Evolutionary conservation across 92 coral and sea anemone species (phyloP).

Genomic region (Muricea muricata): DNA sequence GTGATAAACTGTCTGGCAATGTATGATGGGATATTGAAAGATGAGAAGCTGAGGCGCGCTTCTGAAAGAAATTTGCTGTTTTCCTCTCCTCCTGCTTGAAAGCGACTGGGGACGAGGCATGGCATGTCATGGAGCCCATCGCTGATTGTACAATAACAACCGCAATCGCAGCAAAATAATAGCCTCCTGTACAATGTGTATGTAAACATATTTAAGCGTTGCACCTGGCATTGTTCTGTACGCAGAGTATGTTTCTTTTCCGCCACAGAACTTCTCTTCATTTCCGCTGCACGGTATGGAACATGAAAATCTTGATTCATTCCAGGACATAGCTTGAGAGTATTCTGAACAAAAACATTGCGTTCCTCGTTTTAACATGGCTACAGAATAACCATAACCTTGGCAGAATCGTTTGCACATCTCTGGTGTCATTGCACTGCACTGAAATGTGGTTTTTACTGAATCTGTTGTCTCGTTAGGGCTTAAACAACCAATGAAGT

Average conservation of each 20-base stretch:
- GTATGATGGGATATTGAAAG: no score
- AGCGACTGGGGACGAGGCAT: no score
- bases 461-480: neutral
- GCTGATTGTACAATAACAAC: no score
- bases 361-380: neutral
- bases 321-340: neutral
- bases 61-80: no score
- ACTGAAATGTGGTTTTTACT: neutral
- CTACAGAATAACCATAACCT: constrained; percentile 6
- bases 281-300: constrained; percentile 6
- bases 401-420: constrained; percentile 7
- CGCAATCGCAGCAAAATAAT: no score
- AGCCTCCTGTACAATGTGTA: no score
- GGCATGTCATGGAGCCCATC: no score
- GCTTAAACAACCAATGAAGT: constrained; percentile 11
- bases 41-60: no score
- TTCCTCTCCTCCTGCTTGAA: no score
- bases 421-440: constrained; percentile 22
- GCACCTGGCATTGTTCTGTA: constrained; percentile 19
- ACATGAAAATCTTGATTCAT: neutral
- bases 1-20: no score
- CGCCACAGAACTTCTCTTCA: constrained; percentile 9
- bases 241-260: constrained; percentile 19
- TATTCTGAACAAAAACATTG: constrained; percentile 14
- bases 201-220: no score